These are phyloP conservation scores for Coptotermes formosanus DNA, from an alignment of 1,140 invertebrate genomes.

Conservation along the genomic window DNA sequence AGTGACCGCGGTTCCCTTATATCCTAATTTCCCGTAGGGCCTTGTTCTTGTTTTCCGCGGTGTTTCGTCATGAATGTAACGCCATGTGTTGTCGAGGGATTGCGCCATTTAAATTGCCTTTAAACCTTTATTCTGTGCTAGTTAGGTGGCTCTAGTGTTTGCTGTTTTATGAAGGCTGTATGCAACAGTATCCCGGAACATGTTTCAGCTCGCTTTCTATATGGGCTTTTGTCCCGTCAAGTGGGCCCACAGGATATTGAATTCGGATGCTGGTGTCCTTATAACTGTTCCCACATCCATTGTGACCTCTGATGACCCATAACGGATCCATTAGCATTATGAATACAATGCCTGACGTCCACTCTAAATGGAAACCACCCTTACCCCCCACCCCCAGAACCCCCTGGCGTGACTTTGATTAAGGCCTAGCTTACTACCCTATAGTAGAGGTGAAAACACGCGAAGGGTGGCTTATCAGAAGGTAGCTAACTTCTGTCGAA, in stretches of 20 bases:
- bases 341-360: slow-evolving; percentile 7
- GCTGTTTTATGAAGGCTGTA: neutral
- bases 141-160: neutral
- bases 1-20: too few relatives aligned
- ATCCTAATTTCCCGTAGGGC: too few relatives aligned
- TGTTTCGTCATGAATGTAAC: too few relatives aligned
- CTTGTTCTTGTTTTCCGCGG: too few relatives aligned
- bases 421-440: neutral
- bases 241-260: neutral
- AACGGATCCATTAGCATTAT: slow-evolving; percentile 13
- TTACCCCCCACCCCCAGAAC: neutral
- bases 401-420: slow-evolving; percentile 13
- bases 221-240: neutral
- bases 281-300: neutral
- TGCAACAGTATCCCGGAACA: neutral
- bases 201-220: neutral
- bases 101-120: too few relatives aligned
- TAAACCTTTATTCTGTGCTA: neutral
- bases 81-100: too few relatives aligned
- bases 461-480: slow-evolving; percentile 5
- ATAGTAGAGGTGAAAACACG: neutral
- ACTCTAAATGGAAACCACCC: slow-evolving; percentile 10
- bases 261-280: slow-evolving; percentile 8
- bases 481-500: slow-evolving; percentile 1
- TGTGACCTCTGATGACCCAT: slow-evolving; percentile 10